phyloP scores from a whole-genome alignment of 1,140 invertebrate genomes.

The Drosophila sulfurigaster region DNA sequence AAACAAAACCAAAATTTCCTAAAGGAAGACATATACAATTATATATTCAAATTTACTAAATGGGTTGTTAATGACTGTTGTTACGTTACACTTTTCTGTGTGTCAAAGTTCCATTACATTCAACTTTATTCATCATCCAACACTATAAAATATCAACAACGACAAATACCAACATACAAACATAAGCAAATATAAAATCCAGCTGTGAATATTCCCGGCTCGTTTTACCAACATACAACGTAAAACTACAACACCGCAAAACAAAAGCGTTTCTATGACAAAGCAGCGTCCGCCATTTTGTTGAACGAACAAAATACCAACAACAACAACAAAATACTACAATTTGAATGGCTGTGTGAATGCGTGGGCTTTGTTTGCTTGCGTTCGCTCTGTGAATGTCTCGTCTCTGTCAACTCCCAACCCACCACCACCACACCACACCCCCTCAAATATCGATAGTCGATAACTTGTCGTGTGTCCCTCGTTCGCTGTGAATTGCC shows the following conservation, averaged over 20 bases:
- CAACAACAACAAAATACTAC: background rate
- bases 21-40: background rate
- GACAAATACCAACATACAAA: background rate
- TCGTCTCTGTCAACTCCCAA: slow-evolving; percentile 6
- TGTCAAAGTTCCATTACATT: slow-evolving; percentile 39
- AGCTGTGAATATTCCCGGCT: background rate
- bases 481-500: background rate
- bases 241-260: slow-evolving; percentile 3
- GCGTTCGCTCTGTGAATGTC: slow-evolving; percentile 25
- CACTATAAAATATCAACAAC: background rate
- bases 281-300: background rate
- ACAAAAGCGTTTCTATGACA: background rate
- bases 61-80: slow-evolving; percentile 60
- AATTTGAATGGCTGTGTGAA: background rate
- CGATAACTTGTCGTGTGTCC: background rate
- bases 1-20: slow-evolving; percentile 38
- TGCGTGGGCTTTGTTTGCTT: slow-evolving; percentile 34
- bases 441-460: background rate
- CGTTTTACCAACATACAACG: background rate
- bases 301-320: background rate
- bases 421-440: background rate
- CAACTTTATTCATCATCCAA: background rate
- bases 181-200: slow-evolving; percentile 3
- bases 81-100: slow-evolving; percentile 47
- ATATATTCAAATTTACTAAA: slow-evolving; percentile 15